Evolutionary conservation across 2,797 vertebrate genomes (phyloP), one percentile per base, ranked within the genome.

Genomic region (Agapornis canus): DNA sequence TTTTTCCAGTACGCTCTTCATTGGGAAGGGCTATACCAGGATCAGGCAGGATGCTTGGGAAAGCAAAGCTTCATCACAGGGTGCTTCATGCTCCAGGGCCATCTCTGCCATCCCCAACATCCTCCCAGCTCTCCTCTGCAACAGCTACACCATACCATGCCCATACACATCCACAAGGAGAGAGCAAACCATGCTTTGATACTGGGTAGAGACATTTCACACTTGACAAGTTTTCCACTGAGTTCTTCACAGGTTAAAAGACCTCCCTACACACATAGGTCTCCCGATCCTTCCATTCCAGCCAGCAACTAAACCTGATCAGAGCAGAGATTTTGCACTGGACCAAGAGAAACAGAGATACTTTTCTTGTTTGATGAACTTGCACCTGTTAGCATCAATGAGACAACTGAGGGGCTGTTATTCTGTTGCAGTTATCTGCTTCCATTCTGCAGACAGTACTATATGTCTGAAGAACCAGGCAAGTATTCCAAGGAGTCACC

Each of bases 1-100:
- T 17, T 11, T 6, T 20, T 52, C n/a, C 29, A 19, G 10, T 2
- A 16, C 1, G 0, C 20, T 27, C 21, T 39, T 29, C 1, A 1
- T 31, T 48, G 40, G 32, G 32, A 84, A 51, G 56, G 27, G 47
- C 43, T 13, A 5, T 11, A 23, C 47, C 80, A 61, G 31, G 20
- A 40, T 54, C 65, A 70, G 56, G 47, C 7, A 6, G 48, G 32
- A 68, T 77, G 3, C 25, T 15, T 51, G 32, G 29, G 14, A 48
- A 39, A 83, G 15, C 35, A 83, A 71, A 90, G 13, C 29, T 20
- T 40, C 13, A 14, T 19, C 6, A 6, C 17, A 42, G 12, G 29
- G 21, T 35, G 29, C 29, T 47, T 22, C 9, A 11, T 1, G 0
- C 5, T 48, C 37, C 56, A 59, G 31, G 22, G 20, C 70, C 23